Evolutionary conservation across 2,888 invertebrate species (phyloP), one percentile per base, ranked within the genome.

Genomic region (Hermaeophaga mercurialis): DNA sequence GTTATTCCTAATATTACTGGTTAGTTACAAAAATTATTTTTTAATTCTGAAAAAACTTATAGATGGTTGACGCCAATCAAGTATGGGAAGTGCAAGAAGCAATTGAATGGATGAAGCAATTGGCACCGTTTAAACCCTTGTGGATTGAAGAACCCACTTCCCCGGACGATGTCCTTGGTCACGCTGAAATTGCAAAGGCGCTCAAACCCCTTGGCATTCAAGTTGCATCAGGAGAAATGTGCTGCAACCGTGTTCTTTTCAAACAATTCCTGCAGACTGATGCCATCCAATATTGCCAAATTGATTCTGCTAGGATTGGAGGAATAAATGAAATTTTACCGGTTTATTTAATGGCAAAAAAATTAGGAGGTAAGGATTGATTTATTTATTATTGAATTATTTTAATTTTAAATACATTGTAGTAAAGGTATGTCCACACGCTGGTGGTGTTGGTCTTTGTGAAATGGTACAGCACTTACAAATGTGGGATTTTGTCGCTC

Each of bases 61-160:
- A 89, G 85, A 92, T 93, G 91, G 84, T 93, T 2, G 93, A 94
- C 72, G 91, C 93, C 0, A 94, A 94, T 76, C 93, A 91, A 81
- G 85, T 89, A 1, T 96, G 95, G 94, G 90, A 90, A 69, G 89
- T 94, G 2, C 79, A 85, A 53, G 86, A 92, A 75, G 89, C 95
- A 0, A 90, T 95, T 55, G 85, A 86, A 8, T 94, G 94, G 92
- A 90, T 93, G 87, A 86, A 85, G 73, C 78, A 86, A 48, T 76
- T 95, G 55, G 84, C 87, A 1, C 83, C 86, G 33, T 87, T 87
- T 69, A 88, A 89, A 66, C 86, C 89, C 1, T 75, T 87, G 49
- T 96, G 94, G 94, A 94, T 96, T 54, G 95, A 96, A 75, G 95
- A 96, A 72, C 95, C 95, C 0, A 96, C 95, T 0, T 90, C 90